Percentiles rank a stretch among this genome's conserved stretches.
These are phyloP conservation scores for Macrochelys suwanniensis DNA, from an alignment of 2,797 vertebrate genomes.

Conservation along the genomic window DNA sequence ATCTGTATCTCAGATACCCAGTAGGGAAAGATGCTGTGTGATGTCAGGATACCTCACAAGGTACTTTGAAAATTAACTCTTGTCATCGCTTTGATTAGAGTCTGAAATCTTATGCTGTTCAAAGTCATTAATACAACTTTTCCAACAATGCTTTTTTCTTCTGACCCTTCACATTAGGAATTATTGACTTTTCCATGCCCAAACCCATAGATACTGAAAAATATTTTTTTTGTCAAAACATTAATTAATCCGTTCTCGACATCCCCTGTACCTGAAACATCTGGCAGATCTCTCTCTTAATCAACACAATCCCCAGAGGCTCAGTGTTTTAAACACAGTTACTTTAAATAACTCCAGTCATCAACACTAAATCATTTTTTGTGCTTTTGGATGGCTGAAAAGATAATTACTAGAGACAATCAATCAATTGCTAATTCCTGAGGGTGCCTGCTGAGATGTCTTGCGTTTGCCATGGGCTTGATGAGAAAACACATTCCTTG, in stretches of 20 bases:
- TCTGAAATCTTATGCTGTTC: not conserved
- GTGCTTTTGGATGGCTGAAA: constrained; percentile 32
- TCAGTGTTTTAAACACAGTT: constrained; percentile 55
- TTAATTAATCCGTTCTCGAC: constrained; percentile 62
- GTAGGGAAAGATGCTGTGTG: not conserved
- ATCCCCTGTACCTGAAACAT: constrained; percentile 62
- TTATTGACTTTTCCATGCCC: constrained; percentile 1
- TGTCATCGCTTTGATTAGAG: not conserved
- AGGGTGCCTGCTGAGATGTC: not conserved
- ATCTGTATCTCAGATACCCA: not conserved
- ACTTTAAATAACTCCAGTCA: constrained; percentile 51
- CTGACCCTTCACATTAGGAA: constrained; percentile 8
- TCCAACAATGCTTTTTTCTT: constrained; percentile 1
- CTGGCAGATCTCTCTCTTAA: constrained; percentile 63
- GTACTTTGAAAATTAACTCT: not conserved
- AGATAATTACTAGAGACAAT: constrained; percentile 29
- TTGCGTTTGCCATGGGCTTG: not conserved
- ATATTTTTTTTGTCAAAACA: constrained; percentile 57
- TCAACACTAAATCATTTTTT: constrained; percentile 19
- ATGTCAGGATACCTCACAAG: not conserved
- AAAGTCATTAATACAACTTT: constrained; percentile 33
- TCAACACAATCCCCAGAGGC: constrained; percentile 38
- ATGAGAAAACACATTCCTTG: not conserved
- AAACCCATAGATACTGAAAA: constrained; percentile 38
- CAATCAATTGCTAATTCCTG: constrained; percentile 11